Conservation (phyloP, 2,888 invertebrate genomes). For the Spialia ferax region DNA sequence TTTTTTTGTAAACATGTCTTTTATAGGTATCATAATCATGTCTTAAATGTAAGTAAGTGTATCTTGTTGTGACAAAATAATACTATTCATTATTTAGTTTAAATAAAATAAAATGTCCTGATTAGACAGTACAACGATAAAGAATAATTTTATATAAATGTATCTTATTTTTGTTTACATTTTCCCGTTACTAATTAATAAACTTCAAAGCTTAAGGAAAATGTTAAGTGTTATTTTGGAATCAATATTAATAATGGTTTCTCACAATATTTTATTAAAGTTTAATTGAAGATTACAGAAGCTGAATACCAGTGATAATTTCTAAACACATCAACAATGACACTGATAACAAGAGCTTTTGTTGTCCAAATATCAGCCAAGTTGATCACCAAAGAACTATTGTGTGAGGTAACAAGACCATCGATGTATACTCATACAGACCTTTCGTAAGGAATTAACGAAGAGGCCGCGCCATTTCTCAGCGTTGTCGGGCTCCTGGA, state of each 20-base stretch:
- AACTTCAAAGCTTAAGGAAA: no score
- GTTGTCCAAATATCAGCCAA: not conserved
- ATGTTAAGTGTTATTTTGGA: not conserved
- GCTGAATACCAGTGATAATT: not conserved
- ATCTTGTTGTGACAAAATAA: no score
- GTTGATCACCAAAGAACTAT: conserved; percentile 31
- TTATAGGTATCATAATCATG: no score
- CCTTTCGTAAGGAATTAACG: conserved; percentile 95
- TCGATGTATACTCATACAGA: conserved; percentile 70
- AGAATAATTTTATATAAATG: no score
- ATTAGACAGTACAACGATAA: no score
- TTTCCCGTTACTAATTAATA: not conserved
- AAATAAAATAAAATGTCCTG: no score
- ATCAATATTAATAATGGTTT: not conserved
- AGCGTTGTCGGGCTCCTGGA: conserved; percentile 95
- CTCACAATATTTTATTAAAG: not conserved
- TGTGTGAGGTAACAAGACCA: conserved; percentile 42
- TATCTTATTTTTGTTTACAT: not conserved
- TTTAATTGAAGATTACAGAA: not conserved
- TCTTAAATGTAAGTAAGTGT: no score
- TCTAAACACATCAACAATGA: not conserved
- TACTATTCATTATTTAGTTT: no score
- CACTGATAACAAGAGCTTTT: not conserved
- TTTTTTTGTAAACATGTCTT: no score
- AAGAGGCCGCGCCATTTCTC: conserved; percentile 97